phyloP scores from a whole-genome alignment of 23 tunicate species.

The Corella eumyota region DNA sequence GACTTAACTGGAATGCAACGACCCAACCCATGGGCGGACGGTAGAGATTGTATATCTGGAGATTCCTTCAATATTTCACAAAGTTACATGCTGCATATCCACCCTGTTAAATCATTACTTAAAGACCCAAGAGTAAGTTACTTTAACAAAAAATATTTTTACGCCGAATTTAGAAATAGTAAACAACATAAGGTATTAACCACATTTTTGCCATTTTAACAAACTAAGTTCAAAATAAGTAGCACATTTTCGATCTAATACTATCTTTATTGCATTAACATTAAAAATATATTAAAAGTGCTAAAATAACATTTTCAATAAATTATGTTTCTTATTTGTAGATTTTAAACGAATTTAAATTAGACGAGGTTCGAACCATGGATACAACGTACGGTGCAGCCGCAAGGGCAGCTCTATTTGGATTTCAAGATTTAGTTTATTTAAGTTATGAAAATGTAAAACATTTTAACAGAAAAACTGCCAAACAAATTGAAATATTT shows the following conservation, averaged over 20 bases:
- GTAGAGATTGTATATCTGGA: conserved; percentile 11
- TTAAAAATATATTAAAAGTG: too few relatives aligned
- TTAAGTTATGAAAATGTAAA: not conserved
- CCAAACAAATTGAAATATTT: not conserved
- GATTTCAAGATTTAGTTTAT: conserved; percentile 19
- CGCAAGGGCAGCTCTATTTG: conserved; percentile 17
- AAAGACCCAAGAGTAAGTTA: conserved; percentile 8
- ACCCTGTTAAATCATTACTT: conserved; percentile 9
- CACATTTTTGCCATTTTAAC: too few relatives aligned
- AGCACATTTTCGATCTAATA: too few relatives aligned
- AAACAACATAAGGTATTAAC: too few relatives aligned
- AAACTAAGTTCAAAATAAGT: too few relatives aligned
- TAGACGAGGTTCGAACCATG: not conserved
- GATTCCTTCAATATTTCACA: conserved; percentile 11
- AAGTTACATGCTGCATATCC: conserved; percentile 14
- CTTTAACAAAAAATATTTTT: too few relatives aligned
- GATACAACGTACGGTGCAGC: conserved; percentile 22
- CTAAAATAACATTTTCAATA: too few relatives aligned
- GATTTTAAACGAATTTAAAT: not conserved
- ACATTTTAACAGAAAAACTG: not conserved
- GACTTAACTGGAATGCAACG: conserved; percentile 15
- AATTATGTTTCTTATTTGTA: not conserved
- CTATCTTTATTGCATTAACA: too few relatives aligned
- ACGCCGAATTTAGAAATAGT: too few relatives aligned
- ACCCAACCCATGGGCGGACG: conserved; percentile 23